Evolutionary conservation across 2,113 vertebrate genomes (phyloP), one percentile per base, ranked within the genome.

Genomic region (Eleginops maclovinus): DNA sequence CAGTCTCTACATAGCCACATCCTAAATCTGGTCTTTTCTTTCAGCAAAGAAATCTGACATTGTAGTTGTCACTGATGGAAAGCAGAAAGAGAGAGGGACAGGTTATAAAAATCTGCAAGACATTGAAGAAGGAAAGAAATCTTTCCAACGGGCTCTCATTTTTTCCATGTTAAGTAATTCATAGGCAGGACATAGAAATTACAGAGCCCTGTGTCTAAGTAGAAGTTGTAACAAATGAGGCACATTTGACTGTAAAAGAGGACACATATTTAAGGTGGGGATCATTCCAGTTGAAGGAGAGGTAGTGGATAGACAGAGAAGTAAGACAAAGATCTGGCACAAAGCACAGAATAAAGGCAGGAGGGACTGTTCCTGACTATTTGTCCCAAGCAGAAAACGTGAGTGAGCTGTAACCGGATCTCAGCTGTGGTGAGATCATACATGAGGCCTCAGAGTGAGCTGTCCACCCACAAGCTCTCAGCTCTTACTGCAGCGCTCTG

Each of bases 401-500:
- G 89, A 91, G 81, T 82, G 73, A 51, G 73, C 59, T 93, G 93
- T 92, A 94, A 94, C 93, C 62, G 81, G 91, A 94, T 89, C 90
- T 77, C 46, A 26, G 84, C 81, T 66, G 79, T 65, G 85, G 87
- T 94, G 94, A 93, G 85, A 81, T 94, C 93, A 93, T 93, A 44
- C 63, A 69, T 6, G 60, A 87, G 75, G 79, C 73, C 82, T 79
- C 77, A 49, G 72, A 85, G 26, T 72, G 55, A 81, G 72, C 46
- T 63, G 81, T 90, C 89, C 90, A 88, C 91, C 88, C 88, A 77
- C 79, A 67, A 72, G 84, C 79, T 59, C 81, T 46, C 22, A 71
- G 67, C 64, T 41, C 82, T n/a, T 44, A 15, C 54, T 72, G 36
- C 75, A 64, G 55, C 26, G 66, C 77, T 68, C 79, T 66, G 72